Evolutionary conservation across 2,888 invertebrate species (phyloP), one percentile per base, ranked within the genome.

Genomic region (Entomobrya proxima): DNA sequence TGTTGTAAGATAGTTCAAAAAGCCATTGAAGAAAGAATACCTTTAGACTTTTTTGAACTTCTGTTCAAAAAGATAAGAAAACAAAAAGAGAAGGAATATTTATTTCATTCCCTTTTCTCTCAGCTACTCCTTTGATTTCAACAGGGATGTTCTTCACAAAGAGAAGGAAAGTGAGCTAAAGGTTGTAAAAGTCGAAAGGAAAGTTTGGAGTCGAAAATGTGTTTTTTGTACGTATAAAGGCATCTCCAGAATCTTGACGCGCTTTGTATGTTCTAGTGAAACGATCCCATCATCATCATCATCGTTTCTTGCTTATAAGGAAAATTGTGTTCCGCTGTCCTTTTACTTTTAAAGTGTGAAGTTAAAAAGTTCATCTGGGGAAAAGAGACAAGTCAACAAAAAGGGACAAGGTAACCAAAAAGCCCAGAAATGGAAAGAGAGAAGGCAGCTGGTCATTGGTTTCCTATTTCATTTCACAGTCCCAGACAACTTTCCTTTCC

Each of bases 311-410:
- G n/a, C n/a, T n/a, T n/a, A n/a, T n/a, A n/a, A n/a, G 13, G 52
- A 52, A 74, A 52, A 74, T 74, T 74, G 74, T 74, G 52, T 74
- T 52, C 11, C 50, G n/a, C 21, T 74, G 74, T 74, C 74, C 4
- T 52, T 74, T 74, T 52, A 69, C 52, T 74, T 74, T 74, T 32
- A 52, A 74, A 50, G 50, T 74, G 50, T 32, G 18, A 74, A 74
- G 52, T 74, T 74, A 52, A 74, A 74, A 74, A 74, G 74, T 74
- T 74, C 52, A 74, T 15, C 27, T 74, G 35, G 74, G 35, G 24
- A 74, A 74, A 52, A 15, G 24, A 64, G 32, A 47, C 30, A 64
- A 44, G 72, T 74, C 50, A 74, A 30, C 52, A 52, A 52, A 74
- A 52, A 18, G 44, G 44, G 30, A 50, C 40, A 69, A 11, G 52